Evolutionary conservation across 2,113 vertebrate species (phyloP).

Genomic region (Chunga burmeisteri): DNA sequence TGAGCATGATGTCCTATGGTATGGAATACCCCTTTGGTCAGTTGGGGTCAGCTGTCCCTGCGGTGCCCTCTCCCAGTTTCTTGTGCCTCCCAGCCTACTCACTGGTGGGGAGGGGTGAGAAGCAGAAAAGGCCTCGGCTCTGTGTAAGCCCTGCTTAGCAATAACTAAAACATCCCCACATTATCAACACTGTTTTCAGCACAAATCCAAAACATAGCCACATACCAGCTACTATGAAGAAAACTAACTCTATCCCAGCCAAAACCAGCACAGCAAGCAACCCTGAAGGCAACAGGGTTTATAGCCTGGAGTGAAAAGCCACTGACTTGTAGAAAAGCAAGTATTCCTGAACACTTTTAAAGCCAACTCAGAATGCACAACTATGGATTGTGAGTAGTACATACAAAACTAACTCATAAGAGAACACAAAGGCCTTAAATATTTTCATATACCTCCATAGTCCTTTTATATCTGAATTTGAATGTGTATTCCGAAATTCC

Average conservation of each 20-base stretch:
- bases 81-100: background rate
- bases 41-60: background rate
- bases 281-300: background rate
- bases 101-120: background rate
- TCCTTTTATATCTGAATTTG: background rate
- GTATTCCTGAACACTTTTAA: background rate
- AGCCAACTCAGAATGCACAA: background rate
- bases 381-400: background rate
- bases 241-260: background rate
- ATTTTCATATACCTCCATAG: background rate
- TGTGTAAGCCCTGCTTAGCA: background rate
- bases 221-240: background rate
- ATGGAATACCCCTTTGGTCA: background rate
- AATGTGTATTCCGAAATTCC: background rate
- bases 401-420: background rate
- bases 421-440: background rate
- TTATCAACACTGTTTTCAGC: background rate
- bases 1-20: background rate
- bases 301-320: background rate
- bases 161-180: accelerated
- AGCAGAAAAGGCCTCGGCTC: background rate
- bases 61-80: background rate
- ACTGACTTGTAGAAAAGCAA: background rate
- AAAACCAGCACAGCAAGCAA: background rate
- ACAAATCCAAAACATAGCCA: background rate